Evolutionary conservation across 2,797 vertebrate species (phyloP), one percentile per base, ranked within the genome.

Genomic region (Orestias chungarensis): DNA sequence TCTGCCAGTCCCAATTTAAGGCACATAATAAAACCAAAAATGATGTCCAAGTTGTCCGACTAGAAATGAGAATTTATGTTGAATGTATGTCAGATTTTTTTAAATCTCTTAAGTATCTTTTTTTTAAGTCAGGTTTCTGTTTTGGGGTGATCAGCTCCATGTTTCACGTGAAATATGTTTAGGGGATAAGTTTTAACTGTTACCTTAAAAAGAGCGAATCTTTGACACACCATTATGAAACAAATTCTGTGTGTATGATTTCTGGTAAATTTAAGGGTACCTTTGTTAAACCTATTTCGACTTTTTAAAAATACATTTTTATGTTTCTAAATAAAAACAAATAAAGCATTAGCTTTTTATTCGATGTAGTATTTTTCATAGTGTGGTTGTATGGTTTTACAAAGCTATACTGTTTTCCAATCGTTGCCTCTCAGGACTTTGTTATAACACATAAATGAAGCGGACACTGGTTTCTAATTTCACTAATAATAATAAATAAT

Each of bases 1-100:
- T 82, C 74, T 46, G 74, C 83, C 88, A 90, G 80, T 83, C 83
- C 87, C 82, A 88, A 79, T 83, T 75, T 83, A 71, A 80, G 79
- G 82, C 35, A 77, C 78, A 74, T 18, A 78, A 78, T 27, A 71
- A 68, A 75, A 64, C 82, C 72, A n/a, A n/a, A n/a, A n/a, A n/a
- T n/a, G n/a, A n/a, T n/a, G n/a, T n/a, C n/a, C n/a, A n/a, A n/a
- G n/a, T n/a, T n/a, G n/a, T n/a, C n/a, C n/a, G n/a, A n/a, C n/a
- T n/a, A n/a, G n/a, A n/a, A n/a, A n/a, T n/a, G n/a, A n/a, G n/a
- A n/a, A n/a, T n/a, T n/a, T n/a, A n/a, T n/a, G n/a, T n/a, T n/a
- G n/a, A n/a, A n/a, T n/a, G n/a, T n/a, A n/a, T n/a, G n/a, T n/a
- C n/a, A n/a, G n/a, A n/a, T n/a, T n/a, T n/a, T n/a, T n/a, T n/a